Evolutionary conservation across 2,797 vertebrate genomes (phyloP).

Genomic region (Fistularia tabacaria): DNA sequence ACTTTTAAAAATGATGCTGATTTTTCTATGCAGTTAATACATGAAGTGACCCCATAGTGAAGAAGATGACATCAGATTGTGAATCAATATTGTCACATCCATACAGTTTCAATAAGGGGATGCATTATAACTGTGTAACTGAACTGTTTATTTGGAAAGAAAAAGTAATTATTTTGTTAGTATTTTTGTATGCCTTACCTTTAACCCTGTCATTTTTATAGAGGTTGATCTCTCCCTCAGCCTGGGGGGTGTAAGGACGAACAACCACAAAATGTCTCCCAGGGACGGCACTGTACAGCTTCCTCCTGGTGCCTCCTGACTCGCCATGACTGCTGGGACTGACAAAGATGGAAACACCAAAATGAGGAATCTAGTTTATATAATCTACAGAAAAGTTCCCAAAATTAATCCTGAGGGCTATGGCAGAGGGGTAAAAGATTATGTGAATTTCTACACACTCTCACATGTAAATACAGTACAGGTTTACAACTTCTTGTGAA

Average conservation of each 20-base stretch:
- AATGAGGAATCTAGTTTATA: not conserved
- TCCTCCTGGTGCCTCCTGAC: slow-evolving; percentile 80
- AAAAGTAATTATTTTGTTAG: too few relatives aligned
- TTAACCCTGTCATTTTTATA: slow-evolving; percentile 92
- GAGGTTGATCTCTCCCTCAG: slow-evolving; percentile 90
- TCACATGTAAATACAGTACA: too few relatives aligned
- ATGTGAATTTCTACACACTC: not conserved
- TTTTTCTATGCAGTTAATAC: too few relatives aligned
- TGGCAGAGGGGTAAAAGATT: not conserved
- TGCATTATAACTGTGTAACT: not conserved
- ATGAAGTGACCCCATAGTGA: too few relatives aligned
- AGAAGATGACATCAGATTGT: too few relatives aligned
- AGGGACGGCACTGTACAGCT: slow-evolving; percentile 93
- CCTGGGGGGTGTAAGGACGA: slow-evolving; percentile 87
- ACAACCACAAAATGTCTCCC: slow-evolving; percentile 89
- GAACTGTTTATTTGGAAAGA: too few relatives aligned
- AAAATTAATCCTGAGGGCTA: not conserved
- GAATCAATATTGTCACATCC: too few relatives aligned
- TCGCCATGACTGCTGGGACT: slow-evolving; percentile 77
- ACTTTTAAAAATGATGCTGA: too few relatives aligned
- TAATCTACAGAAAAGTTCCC: not conserved
- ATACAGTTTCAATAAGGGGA: not conserved
- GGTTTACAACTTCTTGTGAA: not conserved
- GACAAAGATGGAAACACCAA: slow-evolving; percentile 5
- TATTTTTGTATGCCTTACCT: slow-evolving; percentile 74